Base-by-base conservation (phyloP, 1,140 invertebrate species). In the Lepidotrigona ventralis region DNA sequence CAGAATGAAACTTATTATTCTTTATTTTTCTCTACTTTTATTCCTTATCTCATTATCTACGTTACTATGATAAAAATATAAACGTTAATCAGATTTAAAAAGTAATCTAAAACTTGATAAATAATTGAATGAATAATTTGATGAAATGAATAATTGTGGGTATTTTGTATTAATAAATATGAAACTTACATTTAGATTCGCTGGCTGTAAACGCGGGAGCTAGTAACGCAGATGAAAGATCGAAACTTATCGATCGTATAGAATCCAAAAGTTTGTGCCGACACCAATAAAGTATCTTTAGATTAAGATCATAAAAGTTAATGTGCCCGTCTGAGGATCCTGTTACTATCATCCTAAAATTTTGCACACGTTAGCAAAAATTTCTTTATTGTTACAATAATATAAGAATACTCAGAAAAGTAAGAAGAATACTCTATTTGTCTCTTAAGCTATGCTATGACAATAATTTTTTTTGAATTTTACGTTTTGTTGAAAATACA, bases 261-360 rank as follows among this genome's bases (percentile, higher is more conserved):
- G 90, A 90, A 81, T 94, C 93, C 6, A 95, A 88, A 2, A 90
- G 83, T 64, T 94, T 94, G 5, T 93, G 93, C 63, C 95, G 90
- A 58, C 94, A 91, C 95, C 95, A 95, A 80, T 95, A 95, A 39
- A 96, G 83, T 60, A 96, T 88, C 86, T 91, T 95, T 84, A 96
- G 87, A 76, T 95, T 90, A 53, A 93, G 90, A 84, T 96, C 95
- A 82, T 95, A 96, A 88, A 96, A 95, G 71, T 89, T 93, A 15
- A 96, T 92, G 19, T 94, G 91, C 0, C 95, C 95, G 56, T 69
- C 86, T 17, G 85, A 90, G 81, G 95, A 95, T 46, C 95, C 95
- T 0, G 93, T 95, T 19, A 94, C 94, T 53, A 96, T 88, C 12
- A 94, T 86, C 33, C 95, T 95, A n/a, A 78, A 81, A 86, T 77